Percentiles rank a stretch among this genome's conserved stretches.
These are phyloP conservation scores for Galeopterus variegatus DNA, from an alignment of 2,113 vertebrate species.

Conservation along the genomic window DNA sequence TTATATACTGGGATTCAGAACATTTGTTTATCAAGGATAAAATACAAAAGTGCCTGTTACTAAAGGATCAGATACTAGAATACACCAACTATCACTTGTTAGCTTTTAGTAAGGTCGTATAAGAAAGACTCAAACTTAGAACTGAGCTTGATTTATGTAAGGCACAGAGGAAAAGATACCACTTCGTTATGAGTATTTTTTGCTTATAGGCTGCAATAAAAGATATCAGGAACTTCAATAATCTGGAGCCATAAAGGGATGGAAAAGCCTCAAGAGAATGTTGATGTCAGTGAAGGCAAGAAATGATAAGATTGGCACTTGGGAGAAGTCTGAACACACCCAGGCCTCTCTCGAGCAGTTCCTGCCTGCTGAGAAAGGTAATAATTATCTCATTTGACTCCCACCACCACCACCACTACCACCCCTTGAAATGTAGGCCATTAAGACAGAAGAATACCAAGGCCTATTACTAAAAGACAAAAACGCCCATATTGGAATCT, in stretches of 20 bases:
- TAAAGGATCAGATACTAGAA: slow-evolving; percentile 22
- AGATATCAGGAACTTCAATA: slow-evolving; percentile 65
- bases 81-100: slow-evolving; percentile 32
- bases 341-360: slow-evolving; percentile 39
- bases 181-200: slow-evolving; percentile 67
- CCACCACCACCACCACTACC: neutral
- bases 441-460: neutral
- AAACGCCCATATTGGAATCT: neutral
- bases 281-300: slow-evolving; percentile 20
- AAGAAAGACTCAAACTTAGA: slow-evolving; percentile 58
- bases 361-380: neutral
- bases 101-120: slow-evolving; percentile 38
- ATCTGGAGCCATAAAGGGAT: slow-evolving; percentile 47
- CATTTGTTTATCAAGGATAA: slow-evolving; percentile 49
- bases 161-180: slow-evolving; percentile 11
- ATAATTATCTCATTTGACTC: neutral
- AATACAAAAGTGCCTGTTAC: slow-evolving; percentile 56
- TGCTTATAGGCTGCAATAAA: slow-evolving; percentile 35
- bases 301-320: neutral
- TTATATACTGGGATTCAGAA: slow-evolving; percentile 23
- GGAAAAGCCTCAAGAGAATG: slow-evolving; percentile 51
- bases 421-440: slow-evolving; percentile 17
- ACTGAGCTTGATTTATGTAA: slow-evolving; percentile 63
- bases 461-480: slow-evolving; percentile 33
- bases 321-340: neutral